phyloP scores from a whole-genome alignment of 2,797 vertebrate species.

The Propithecus perrieri region DNA sequence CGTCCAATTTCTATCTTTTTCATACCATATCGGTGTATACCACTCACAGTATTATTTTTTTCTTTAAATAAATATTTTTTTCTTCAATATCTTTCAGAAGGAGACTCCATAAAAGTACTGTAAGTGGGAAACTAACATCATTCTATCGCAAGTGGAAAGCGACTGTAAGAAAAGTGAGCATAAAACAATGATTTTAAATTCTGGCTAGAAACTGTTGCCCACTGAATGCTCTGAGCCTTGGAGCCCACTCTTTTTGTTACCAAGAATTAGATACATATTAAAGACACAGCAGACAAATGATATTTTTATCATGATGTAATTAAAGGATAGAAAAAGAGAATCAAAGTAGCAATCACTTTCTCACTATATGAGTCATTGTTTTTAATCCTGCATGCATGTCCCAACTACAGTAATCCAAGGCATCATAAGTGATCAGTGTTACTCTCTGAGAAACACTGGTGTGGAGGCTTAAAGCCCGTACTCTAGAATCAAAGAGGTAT shows the following conservation, averaged over 20 bases:
- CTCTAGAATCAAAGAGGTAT: not conserved
- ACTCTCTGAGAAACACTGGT: not conserved
- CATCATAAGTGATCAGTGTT: not conserved
- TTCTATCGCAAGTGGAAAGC: not conserved
- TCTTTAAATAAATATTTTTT: conserved; percentile 45
- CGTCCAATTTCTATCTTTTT: not conserved
- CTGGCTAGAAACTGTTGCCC: not conserved
- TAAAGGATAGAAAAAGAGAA: conserved; percentile 53
- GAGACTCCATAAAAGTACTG: not conserved
- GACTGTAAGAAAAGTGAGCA: conserved; percentile 5
- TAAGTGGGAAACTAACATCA: not conserved
- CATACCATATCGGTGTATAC: not conserved
- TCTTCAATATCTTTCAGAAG: not conserved
- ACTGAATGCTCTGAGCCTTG: not conserved
- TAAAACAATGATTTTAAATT: not conserved
- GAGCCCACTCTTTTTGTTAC: not conserved
- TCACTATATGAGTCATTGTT: conserved; percentile 41
- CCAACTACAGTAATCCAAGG: conserved; percentile 9
- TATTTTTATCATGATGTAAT: conserved; percentile 48
- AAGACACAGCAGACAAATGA: conserved; percentile 7
- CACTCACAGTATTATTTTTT: not conserved
- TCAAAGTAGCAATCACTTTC: conserved; percentile 52
- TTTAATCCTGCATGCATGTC: not conserved
- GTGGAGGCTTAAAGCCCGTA: not conserved
- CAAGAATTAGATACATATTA: not conserved